Percentiles rank a stretch among this genome's conserved stretches.
Evolutionary conservation across 1,140 invertebrate species (phyloP).

Genomic region (Lepidotrigona ventralis): DNA sequence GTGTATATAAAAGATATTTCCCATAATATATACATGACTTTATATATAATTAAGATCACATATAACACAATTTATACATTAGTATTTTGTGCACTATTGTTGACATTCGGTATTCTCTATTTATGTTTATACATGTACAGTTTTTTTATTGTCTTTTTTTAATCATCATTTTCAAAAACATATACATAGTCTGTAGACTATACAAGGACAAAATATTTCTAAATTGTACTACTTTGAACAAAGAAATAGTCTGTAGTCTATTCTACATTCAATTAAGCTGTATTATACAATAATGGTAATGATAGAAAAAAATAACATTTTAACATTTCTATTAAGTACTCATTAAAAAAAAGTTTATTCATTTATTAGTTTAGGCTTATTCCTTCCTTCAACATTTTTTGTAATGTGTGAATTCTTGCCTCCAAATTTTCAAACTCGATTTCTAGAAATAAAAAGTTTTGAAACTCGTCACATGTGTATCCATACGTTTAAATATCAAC

Average conservation of each 20-base stretch:
- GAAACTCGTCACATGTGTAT: background rate
- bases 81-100: background rate
- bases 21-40: background rate
- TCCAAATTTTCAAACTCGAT: constrained; percentile 69
- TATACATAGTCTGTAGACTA: background rate
- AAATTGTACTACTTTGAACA: background rate
- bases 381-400: constrained; percentile 71
- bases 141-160: background rate
- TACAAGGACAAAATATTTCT: background rate
- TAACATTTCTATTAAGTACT: background rate
- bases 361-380: constrained; percentile 64
- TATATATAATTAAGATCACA: constrained; percentile 19
- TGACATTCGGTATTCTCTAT: constrained; percentile 23
- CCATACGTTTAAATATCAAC: too few relatives aligned
- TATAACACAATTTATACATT: background rate
- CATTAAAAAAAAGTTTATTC: background rate
- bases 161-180: background rate
- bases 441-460: constrained; percentile 49
- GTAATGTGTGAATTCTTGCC: constrained; percentile 66
- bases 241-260: background rate
- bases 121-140: constrained; percentile 7
- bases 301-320: background rate
- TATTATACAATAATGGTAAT: constrained; percentile 22
- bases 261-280: constrained; percentile 3
- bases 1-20: constrained; percentile 37